Evolutionary conservation across 2,797 vertebrate species (phyloP).

Genomic region (Tolypeutes matacus): DNA sequence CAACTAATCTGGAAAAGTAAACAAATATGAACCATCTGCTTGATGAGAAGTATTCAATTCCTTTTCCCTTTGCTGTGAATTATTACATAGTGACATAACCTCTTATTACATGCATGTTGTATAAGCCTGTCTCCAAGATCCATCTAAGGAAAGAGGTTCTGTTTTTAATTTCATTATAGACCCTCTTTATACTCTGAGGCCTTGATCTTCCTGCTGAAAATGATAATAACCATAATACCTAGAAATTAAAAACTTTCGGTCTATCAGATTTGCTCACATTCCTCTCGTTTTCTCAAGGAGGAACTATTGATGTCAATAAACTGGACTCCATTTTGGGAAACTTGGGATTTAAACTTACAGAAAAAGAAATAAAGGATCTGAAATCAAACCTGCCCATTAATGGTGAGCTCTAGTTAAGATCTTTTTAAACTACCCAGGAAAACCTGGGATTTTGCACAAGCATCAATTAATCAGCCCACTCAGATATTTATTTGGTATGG

Average conservation of each 20-base stretch:
- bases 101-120: neutral
- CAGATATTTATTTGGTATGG: neutral
- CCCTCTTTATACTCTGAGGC: neutral
- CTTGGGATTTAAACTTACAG: slow-evolving; percentile 49
- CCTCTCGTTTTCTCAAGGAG: slow-evolving; percentile 34
- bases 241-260: neutral
- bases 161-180: neutral
- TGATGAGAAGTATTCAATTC: neutral
- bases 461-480: neutral
- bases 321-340: slow-evolving; percentile 32
- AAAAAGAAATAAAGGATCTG: slow-evolving; percentile 61
- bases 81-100: neutral
- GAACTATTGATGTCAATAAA: neutral
- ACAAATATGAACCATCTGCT: neutral
- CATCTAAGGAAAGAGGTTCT: neutral
- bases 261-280: neutral
- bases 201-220: neutral
- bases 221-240: neutral
- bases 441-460: neutral
- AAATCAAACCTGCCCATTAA: neutral
- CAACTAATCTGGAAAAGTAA: neutral
- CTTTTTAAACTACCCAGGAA: neutral
- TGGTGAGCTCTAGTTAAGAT: slow-evolving; percentile 56
- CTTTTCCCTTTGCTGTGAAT: neutral
- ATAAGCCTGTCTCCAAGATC: neutral